These are phyloP conservation scores for Cotesia vestalis DNA, from an alignment of 1,140 invertebrate genomes.

Conservation along the genomic window DNA sequence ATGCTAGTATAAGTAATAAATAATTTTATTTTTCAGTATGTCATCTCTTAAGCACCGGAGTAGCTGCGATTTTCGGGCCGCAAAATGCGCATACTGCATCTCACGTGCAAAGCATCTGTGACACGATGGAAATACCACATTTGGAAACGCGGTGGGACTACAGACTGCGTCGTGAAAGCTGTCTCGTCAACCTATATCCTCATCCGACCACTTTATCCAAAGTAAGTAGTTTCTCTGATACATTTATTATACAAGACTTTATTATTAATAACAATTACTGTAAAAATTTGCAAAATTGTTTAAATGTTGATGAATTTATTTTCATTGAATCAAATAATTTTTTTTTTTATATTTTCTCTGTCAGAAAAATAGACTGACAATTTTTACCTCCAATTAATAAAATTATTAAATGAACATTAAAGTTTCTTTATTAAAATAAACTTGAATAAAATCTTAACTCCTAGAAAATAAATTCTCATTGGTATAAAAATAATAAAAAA, in stretches of 20 bases:
- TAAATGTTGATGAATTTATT: too few species aligned
- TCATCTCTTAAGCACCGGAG: conserved; percentile 83
- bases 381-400: too few species aligned
- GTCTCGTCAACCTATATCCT: conserved; percentile 92
- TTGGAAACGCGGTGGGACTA: conserved; percentile 94
- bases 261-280: background rate
- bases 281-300: background rate
- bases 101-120: conserved; percentile 95
- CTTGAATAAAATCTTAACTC: too few species aligned
- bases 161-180: conserved; percentile 84
- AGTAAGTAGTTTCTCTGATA: conserved; percentile 67
- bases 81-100: conserved; percentile 88
- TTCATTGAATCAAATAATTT: too few species aligned
- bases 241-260: conserved; percentile 1
- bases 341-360: too few species aligned
- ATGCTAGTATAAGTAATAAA: too few species aligned
- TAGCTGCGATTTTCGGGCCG: conserved; percentile 94
- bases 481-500: background rate
- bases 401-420: too few species aligned
- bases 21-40: conserved; percentile 74
- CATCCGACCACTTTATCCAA: conserved; percentile 88
- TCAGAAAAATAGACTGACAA: too few species aligned
- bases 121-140: conserved; percentile 95
- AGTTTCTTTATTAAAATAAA: too few species aligned
- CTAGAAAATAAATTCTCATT: too few species aligned